phyloP scores from a whole-genome alignment of 2,113 vertebrate genomes.

The Chlorodrepanis virens region DNA sequence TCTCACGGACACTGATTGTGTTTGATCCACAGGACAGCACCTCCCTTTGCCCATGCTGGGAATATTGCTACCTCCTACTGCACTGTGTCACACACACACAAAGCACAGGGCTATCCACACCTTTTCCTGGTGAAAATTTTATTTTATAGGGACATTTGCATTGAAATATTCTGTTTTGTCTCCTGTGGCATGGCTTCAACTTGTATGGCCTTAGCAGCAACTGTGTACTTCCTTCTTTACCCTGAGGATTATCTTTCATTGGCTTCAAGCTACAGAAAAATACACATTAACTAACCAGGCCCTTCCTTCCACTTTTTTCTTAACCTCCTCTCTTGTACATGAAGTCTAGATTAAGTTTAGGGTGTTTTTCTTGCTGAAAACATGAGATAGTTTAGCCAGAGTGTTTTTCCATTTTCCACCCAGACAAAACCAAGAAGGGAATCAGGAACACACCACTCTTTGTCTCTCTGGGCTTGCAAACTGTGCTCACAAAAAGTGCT shows the following conservation, averaged over 20 bases:
- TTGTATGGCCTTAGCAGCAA: neutral
- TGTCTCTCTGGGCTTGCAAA: neutral
- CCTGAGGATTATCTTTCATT: neutral
- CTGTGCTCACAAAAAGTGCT: neutral
- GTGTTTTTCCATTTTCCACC: neutral
- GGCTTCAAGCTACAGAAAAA: neutral
- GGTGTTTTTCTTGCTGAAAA: neutral
- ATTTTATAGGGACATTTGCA: neutral
- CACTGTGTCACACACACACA: neutral
- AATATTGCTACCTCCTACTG: neutral
- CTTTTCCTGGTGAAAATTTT: neutral
- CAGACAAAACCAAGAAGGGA: neutral
- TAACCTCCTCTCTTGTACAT: neutral
- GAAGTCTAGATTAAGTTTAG: neutral
- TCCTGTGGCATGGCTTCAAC: neutral
- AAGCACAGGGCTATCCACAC: rapidly evolving
- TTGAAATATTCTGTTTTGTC: neutral
- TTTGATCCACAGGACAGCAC: neutral
- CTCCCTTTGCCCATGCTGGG: neutral
- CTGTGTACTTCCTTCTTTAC: neutral
- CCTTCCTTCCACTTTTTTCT: neutral
- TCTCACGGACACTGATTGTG: neutral
- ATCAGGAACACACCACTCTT: rapidly evolving
- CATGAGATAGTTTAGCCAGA: neutral
- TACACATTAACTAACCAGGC: neutral